Evolutionary conservation across 2,113 vertebrate genomes (phyloP).

Genomic region (Phasianus colchicus): DNA sequence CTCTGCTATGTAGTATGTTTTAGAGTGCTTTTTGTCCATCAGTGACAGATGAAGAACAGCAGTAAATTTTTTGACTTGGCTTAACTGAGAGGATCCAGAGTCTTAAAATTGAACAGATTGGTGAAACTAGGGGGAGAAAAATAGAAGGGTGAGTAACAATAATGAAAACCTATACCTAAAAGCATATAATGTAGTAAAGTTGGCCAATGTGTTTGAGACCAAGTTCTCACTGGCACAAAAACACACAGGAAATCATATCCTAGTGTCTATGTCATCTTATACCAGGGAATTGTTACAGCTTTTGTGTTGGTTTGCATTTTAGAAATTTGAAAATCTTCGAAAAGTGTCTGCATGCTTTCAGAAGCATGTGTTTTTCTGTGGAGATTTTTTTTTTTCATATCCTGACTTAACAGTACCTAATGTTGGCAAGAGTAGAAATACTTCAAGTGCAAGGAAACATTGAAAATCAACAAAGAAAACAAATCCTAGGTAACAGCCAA

Average conservation of each 20-base stretch:
- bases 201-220: accelerated
- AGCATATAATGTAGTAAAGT: background rate
- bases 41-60: background rate
- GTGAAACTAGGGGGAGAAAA: background rate
- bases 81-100: background rate
- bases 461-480: background rate
- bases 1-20: background rate
- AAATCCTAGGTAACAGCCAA: background rate
- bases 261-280: background rate
- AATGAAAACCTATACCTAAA: background rate
- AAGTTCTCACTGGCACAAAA: background rate
- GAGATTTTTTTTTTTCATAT: background rate
- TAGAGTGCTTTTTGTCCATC: background rate
- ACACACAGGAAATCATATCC: accelerated
- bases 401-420: background rate
- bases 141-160: background rate
- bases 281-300: background rate
- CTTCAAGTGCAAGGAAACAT: background rate
- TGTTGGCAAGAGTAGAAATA: background rate
- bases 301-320: background rate
- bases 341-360: background rate
- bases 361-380: background rate
- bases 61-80: background rate
- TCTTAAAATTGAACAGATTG: background rate
- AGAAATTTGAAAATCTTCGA: background rate